These are phyloP conservation scores for Ernsta delagoae DNA, from an alignment of 2,888 invertebrate genomes.

Conservation along the genomic window DNA sequence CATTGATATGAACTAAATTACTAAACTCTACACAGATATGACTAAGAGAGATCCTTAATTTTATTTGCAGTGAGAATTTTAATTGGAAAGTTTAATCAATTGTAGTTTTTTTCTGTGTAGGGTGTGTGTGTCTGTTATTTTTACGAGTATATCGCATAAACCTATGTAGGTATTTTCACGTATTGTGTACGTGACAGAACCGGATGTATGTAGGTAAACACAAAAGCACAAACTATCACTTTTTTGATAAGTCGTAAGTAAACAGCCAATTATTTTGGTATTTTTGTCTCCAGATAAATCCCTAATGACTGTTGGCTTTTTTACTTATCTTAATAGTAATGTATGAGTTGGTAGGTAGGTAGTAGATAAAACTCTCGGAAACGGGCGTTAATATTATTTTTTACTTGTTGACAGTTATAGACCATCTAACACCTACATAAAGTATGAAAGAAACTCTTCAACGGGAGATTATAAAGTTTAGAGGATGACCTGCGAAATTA, in stretches of 20 bases:
- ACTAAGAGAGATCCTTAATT: too few species aligned
- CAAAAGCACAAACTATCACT: slow-evolving; percentile 2
- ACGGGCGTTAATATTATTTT: background rate
- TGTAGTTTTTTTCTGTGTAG: too few species aligned
- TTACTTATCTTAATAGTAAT: slow-evolving; percentile 8
- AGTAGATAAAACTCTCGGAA: slow-evolving; percentile 3
- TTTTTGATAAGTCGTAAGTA: slow-evolving; percentile 1
- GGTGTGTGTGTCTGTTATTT: too few species aligned
- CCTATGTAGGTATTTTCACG: background rate
- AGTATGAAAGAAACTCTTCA: too few species aligned
- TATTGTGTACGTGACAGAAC: slow-evolving; percentile 1
- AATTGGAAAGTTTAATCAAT: too few species aligned
- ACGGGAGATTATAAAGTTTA: too few species aligned
- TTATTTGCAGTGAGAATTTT: too few species aligned
- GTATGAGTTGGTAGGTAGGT: background rate
- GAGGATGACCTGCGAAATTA: too few species aligned
- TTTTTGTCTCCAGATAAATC: slow-evolving; percentile 3
- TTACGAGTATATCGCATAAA: too few species aligned
- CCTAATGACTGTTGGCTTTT: slow-evolving; percentile 5
- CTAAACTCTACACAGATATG: too few species aligned
- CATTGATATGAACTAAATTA: too few species aligned
- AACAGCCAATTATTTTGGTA: slow-evolving; percentile 13
- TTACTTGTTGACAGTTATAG: background rate
- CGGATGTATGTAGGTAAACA: background rate
- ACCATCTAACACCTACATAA: too few species aligned